Base-by-base conservation (phyloP, 2,113 vertebrate genomes). In the Ammodytes marinus region DNA sequence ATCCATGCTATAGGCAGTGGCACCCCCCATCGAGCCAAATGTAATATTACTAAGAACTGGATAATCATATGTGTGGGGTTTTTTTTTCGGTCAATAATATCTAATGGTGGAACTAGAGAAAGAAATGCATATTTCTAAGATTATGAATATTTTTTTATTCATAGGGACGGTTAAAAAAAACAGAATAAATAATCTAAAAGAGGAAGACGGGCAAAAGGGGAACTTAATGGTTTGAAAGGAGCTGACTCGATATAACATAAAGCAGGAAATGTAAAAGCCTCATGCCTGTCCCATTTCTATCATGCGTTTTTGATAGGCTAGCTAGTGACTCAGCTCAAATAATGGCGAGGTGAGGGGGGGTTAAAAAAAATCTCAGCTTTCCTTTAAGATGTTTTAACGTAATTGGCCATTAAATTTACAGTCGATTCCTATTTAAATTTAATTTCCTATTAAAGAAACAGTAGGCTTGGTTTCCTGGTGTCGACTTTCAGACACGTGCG, bases 361-460 rank as follows among this genome's bases (percentile, higher is more conserved):
- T 27, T 27, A 27, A 27, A 27, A 27, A 27, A 27, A 27, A 27
- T 27, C 27, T 27, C 27, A 27, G 27, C 27, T 27, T 27, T 27
- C 27, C 35, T n/a, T 13, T 6, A 63, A 4, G 8, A 37, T 15
- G 37, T 9, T 60, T 78, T 50, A 45, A 64, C n/a, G 27, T 42
- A 35, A 75, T n/a, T 52, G 27, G 1, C 42, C 66, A 64, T 79
- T 84, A 58, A 46, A 79, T 78, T 74, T 58, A 74, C 43, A 74
- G 15, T 52, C 35, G 35, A 58, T n/a, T 52, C 40, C 54, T 4
- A 54, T 69, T 47, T 40, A 54, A 66, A 35, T 75, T 54, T 40
- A 52, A 79, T 79, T 40, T 27, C 59, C 1, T 68, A 68, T 83
- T 71, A 63, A 79, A 84, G 58, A 70, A 65, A 64, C 77, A 80